Base-by-base conservation (phyloP, 2,888 invertebrate genomes). In the Thera britannica region DNA sequence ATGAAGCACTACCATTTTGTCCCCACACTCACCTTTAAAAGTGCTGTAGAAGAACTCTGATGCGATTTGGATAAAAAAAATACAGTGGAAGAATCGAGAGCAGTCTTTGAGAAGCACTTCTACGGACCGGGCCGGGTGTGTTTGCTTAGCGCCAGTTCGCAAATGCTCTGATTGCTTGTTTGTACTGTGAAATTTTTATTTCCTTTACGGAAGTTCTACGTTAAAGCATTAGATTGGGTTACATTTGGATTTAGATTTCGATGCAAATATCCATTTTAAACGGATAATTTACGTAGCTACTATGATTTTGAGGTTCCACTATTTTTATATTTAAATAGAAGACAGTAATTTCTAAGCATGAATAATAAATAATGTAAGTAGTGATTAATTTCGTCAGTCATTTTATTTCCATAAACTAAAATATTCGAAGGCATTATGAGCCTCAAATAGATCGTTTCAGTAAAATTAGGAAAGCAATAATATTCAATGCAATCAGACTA, bases 101-200 rank as follows among this genome's bases (percentile, higher is more conserved):
- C 78, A 85, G 84, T 86, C 88, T 88, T 87, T 88, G 89, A 87
- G 86, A 85, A 88, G 87, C 86, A 84, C 85, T 86, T 79, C 74
- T 79, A 76, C 77, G 79, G 77, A 75, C 74, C 76, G 79, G 75
- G 78, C 75, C 74, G 76, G 78, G 78, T 79, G 83, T 87, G 84
- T 91, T 91, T 90, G 85, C 89, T 79, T 77, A 84, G 84, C 83
- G 81, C 80, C 84, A 86, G 84, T 87, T 90, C 84, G 88, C 89
- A 90, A 91, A 89, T 89, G 89, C 87, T 87, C 88, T 90, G 91
- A 92, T 91, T 92, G 91, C 87, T 88, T 91, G 90, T 92, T 92
- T 90, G 90, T 87, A 84, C 83, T 84, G 81, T 80, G 83, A 88
- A 83, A 86, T 87, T 89, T 90, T 90, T 89, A 88, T 89, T 90